Evolutionary conservation across 2,113 vertebrate genomes (phyloP), one percentile per base, ranked within the genome.

Genomic region (Craseonycteris thonglongyai): DNA sequence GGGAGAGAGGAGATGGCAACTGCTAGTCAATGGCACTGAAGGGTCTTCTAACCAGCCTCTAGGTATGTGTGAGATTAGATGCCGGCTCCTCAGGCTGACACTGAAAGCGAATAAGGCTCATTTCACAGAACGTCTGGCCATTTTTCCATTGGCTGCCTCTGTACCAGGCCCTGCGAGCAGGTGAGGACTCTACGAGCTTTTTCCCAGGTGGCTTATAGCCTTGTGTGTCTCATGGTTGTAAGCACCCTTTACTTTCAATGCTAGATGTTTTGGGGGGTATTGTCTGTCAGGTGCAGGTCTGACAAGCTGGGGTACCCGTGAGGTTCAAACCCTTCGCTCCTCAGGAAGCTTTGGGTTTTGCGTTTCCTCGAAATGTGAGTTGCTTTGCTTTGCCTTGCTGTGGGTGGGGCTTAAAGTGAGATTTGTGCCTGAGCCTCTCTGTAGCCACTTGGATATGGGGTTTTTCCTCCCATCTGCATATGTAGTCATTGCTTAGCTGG

Each of bases 11-110:
- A 78, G 22, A 21, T 63, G 80, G 54, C 0, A 4, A 10, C 28
- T 6, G 3, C 6, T 49, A 45, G 22, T 4, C 18, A 9, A 6
- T 4, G 13, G 7, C 16, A 3, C 13, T 1, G 5, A 12, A 18
- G 35, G 35, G 4, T 19, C 5, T 79, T 33, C 56, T 45, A 38
- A 0, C 35, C 19, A 47, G 11, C 22, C 22, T 42, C 49, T 10
- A 5, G 38, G 12, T 21, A 24, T 13, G 40, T 16, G 13, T 38
- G 30, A 33, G 16, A 19, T 54, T 26, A 56, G 21, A 22, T 4
- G 28, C 28, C 68, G 19, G 47, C 24, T 30, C 47, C 28, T 8
- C 51, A 47, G n/a, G n/a, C 19, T 1, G 38, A 28, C 11, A 45
- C 16, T 38, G 24, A 4, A 66, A 58, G 54, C 3, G 28, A 22